A percentile compares a stretch with the other conserved stretches of the same genome.
phyloP scores from a whole-genome alignment of 2,888 invertebrate genomes.

The Leptogaster cylindrica region DNA sequence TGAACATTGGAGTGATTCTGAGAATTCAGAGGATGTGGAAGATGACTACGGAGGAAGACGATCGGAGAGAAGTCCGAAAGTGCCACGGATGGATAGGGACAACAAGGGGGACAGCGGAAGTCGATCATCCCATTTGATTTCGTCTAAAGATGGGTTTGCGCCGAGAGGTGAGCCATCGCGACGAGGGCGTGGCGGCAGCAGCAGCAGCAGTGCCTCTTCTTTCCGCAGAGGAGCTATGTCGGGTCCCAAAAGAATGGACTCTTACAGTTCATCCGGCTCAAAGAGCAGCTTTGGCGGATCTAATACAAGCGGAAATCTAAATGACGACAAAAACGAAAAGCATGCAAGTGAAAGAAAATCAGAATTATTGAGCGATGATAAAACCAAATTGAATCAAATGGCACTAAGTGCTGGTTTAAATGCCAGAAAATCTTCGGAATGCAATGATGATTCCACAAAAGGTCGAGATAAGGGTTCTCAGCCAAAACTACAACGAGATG shows the following conservation, averaged over 20 bases:
- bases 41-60: constrained; percentile 71
- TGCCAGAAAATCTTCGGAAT: constrained; percentile 52
- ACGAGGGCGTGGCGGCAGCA: constrained; percentile 75
- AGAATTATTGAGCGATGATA: constrained; percentile 65
- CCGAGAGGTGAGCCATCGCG: constrained; percentile 89
- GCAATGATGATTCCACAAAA: constrained; percentile 48
- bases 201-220: constrained; percentile 62
- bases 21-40: constrained; percentile 75
- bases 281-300: constrained; percentile 73
- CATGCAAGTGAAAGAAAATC: constrained; percentile 53
- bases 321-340: constrained; percentile 62
- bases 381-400: constrained; percentile 71
- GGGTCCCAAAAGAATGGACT: constrained; percentile 70
- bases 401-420: constrained; percentile 71
- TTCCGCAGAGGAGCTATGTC: constrained; percentile 59
- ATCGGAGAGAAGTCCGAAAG: constrained; percentile 65
- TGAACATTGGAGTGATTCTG: constrained; percentile 68
- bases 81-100: constrained; percentile 57
- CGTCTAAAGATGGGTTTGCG: constrained; percentile 74
- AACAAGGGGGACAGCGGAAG: constrained; percentile 60
- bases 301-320: constrained; percentile 12
- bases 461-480: constrained; percentile 49
- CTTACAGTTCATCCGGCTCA: constrained; percentile 68
- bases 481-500: constrained; percentile 48
- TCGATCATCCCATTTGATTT: constrained; percentile 58